Percentiles rank a stretch among this genome's conserved stretches.
These are phyloP conservation scores for Uria lomvia DNA, from an alignment of 2,113 vertebrate genomes.

Conservation along the genomic window DNA sequence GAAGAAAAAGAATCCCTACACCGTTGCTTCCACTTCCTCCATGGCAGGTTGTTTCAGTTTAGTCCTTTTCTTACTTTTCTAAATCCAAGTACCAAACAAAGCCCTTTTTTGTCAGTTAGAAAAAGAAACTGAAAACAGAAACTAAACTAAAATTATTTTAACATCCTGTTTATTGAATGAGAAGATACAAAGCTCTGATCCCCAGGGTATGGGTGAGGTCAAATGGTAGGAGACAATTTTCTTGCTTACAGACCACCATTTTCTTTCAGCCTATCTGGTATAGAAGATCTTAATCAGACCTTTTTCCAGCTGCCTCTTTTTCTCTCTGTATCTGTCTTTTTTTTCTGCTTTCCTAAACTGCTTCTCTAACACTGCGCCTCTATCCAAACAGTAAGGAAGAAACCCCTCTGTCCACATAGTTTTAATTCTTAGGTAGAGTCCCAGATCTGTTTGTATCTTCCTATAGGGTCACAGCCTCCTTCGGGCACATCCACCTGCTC, in stretches of 20 bases:
- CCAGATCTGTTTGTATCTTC: neutral
- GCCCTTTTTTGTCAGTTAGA: neutral
- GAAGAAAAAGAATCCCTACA: neutral
- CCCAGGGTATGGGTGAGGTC: neutral
- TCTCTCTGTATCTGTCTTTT: neutral
- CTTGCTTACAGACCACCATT: neutral
- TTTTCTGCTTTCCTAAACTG: neutral
- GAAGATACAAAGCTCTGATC: neutral
- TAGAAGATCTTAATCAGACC: neutral
- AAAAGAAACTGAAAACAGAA: neutral
- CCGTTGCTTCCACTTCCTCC: neutral
- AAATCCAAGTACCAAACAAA: neutral
- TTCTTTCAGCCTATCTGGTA: neutral
- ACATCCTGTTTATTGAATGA: neutral
- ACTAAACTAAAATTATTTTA: neutral
- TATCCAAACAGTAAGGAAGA: neutral
- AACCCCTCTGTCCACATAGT: neutral
- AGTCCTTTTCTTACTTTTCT: neutral
- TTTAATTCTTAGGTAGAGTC: neutral
- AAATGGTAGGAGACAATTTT: neutral
- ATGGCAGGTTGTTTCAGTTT: neutral
- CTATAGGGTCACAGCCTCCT: neutral
- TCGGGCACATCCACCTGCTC: neutral
- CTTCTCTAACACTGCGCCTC: neutral
- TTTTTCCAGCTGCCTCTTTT: neutral